These are phyloP conservation scores for Heterohyrax brucei DNA, from an alignment of 2,797 vertebrate species.

Conservation along the genomic window DNA sequence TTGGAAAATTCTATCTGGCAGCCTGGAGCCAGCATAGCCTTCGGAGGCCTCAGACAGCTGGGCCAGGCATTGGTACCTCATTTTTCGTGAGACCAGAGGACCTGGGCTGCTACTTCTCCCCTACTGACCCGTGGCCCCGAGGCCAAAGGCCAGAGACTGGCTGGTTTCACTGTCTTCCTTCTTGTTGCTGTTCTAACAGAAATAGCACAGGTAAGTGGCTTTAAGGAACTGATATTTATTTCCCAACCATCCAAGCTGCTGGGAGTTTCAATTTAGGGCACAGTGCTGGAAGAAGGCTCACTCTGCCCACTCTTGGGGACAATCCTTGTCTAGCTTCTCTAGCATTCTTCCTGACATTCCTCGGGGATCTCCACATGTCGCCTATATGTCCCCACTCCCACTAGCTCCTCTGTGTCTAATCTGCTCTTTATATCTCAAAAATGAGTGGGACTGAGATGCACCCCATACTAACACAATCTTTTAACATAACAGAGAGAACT, in stretches of 20 bases:
- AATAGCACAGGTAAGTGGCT: neutral
- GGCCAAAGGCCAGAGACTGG: neutral
- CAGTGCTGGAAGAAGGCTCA: neutral
- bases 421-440: neutral
- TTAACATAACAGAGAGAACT: neutral
- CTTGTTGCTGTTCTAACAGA: neutral
- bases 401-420: neutral
- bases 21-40: fast-evolving
- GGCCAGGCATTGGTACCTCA: neutral
- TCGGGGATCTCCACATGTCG: neutral
- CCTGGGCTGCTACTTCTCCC: neutral
- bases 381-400: neutral
- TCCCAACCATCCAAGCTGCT: neutral
- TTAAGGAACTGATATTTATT: neutral
- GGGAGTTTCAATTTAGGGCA: neutral
- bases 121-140: neutral
- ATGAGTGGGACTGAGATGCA: neutral
- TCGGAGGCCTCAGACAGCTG: neutral
- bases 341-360: neutral
- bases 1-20: neutral
- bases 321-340: no score
- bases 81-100: neutral
- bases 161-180: neutral
- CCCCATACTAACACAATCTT: neutral
- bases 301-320: no score